A percentile compares a stretch with the other conserved stretches of the same genome.
phyloP scores from a whole-genome alignment of 2,888 invertebrate genomes.

The Gastracanthus pulcherrimus region DNA sequence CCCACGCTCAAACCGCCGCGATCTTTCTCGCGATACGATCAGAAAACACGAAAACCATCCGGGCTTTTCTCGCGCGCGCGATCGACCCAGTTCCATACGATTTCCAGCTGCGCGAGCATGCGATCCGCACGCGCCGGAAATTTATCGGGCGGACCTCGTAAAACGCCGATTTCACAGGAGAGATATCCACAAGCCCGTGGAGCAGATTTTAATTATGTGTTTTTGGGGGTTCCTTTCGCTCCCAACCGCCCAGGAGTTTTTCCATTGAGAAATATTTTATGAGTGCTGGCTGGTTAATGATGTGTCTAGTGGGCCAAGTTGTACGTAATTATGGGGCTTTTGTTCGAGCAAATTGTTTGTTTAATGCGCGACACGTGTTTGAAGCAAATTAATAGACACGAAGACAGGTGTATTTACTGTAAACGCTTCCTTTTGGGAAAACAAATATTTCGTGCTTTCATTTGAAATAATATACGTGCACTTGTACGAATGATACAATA shows the following conservation, averaged over 20 bases:
- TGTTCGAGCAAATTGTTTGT: slow-evolving; percentile 32
- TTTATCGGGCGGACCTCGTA: slow-evolving; percentile 37
- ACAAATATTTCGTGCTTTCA: no score
- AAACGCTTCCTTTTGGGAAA: not conserved
- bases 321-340: slow-evolving; percentile 35
- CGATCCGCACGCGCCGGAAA: slow-evolving; percentile 2
- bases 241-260: not conserved
- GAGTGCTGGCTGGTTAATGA: not conserved
- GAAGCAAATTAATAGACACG: not conserved
- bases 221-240: not conserved
- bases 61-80: not conserved
- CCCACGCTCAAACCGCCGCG: not conserved
- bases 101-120: not conserved
- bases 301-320: not conserved
- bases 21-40: slow-evolving; percentile 11
- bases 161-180: slow-evolving; percentile 30
- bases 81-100: slow-evolving; percentile 40
- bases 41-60: slow-evolving; percentile 10
- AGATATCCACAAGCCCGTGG: not conserved
- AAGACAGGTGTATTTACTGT: not conserved
- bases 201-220: slow-evolving; percentile 46
- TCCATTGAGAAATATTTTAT: slow-evolving; percentile 45
- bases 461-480: no score
- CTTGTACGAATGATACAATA: not conserved
- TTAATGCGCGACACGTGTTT: slow-evolving; percentile 28